Evolutionary conservation across 2,888 invertebrate genomes (phyloP), one percentile per base, ranked within the genome.

Genomic region (Patella ulyssiponensis): DNA sequence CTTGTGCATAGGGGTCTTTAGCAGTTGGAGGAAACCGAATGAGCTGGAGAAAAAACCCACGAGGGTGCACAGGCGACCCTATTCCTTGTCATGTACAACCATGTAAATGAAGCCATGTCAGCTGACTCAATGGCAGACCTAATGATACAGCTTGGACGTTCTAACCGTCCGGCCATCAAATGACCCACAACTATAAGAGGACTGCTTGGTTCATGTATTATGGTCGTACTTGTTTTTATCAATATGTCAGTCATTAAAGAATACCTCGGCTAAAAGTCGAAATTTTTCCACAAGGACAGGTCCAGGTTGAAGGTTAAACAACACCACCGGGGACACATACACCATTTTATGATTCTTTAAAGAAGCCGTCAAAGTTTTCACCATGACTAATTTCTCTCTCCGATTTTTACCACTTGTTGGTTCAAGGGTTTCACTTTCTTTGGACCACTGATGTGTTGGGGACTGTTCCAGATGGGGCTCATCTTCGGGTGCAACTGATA

Each of bases 251-350:
- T 44, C 27, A 51, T 44, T 52, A 44, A 51, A 27, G 73, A 56
- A 71, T 54, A 83, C 83, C 80, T 84, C 79, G 44, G 80, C 79
- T n/a, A 77, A 69, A 14, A 83, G 74, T 11, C 77, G 52, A 7
- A 80, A 82, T 23, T 80, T 78, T 71, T 75, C 76, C n/a, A 52
- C 76, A 14, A 81, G 75, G n/a, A 80, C 80, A 7, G 83, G 84
- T 27, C 75, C 75, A 15, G 78, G 83, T 76, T 86, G 83, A 75
- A 88, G 84, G 76, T 88, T 89, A 79, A 88, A 89, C 54, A 87
- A 80, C 44, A 88, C 80, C n/a, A 87, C 80, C 15, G 88, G 87
- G n/a, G 89, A 85, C 27, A 88, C 84, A 74, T 87, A 88, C 51
- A 88, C 85, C 71, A 79, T 85, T 69, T 81, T 83, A 15, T 85